Base-by-base conservation (phyloP, 2,888 invertebrate species). In the Idaea biselata region DNA sequence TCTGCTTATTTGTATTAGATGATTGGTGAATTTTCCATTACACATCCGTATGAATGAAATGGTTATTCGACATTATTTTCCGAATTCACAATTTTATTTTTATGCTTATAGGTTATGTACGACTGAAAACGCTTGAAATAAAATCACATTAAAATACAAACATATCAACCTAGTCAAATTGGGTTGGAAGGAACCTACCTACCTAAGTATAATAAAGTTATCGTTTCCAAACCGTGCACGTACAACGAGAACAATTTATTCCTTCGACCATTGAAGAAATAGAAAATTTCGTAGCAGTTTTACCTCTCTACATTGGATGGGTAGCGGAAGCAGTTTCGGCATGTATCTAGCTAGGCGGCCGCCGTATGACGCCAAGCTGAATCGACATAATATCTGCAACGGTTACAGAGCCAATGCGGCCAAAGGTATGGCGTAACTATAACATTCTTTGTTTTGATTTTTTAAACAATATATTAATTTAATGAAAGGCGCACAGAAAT, bases 191-290 rank as follows among this genome's bases (percentile, higher is more conserved):
- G 3, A 25, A 73, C 74, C 70, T 72, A 76, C 73, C 71, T 71
- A 75, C 71, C 72, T 61, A 61, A 56, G 61, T 69, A 69, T 66
- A 68, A 68, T 72, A 79, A 77, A 77, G 75, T 70, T 77, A 78
- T 78, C 77, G 79, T 84, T 82, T 78, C 74, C 77, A 82, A 69
- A 78, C 82, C 68, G 80, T 81, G 77, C 87, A 87, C 86, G 87
- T 87, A 86, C 83, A 78, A 44, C 44, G 77, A 80, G 79, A 83
- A 85, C 82, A 86, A 86, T 87, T 87, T 87, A 88, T 86, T 84
- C 73, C 68, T 68, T 80, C 79, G 80, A 83, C 81, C 82, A 83
- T 87, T 87, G 85, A 84, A 84, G 83, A 82, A 81, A 82, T 83
- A 81, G 83, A 86, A 83, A 25, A 86, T 79, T 82, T 83, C 78